A percentile compares a stretch with the other conserved stretches of the same genome.
Conservation (phyloP, 1,140 invertebrate genomes). For the Himalopsyche phryganea region DNA sequence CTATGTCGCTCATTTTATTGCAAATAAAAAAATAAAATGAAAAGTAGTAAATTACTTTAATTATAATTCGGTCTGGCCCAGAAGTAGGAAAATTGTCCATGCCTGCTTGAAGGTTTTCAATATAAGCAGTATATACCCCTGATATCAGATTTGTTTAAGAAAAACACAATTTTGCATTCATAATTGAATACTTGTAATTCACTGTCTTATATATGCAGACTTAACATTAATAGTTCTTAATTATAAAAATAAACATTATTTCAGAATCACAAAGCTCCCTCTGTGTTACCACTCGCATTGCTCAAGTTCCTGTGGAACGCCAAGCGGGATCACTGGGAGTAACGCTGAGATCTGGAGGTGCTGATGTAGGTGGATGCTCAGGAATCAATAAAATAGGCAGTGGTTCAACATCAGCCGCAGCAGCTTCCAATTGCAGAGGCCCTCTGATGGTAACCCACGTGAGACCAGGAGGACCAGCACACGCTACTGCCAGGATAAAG, state of each 20-base stretch:
- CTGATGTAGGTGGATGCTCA: constrained; percentile 44
- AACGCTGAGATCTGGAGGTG: constrained; percentile 77
- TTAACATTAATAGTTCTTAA: too few relatives aligned
- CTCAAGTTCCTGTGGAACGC: constrained; percentile 73
- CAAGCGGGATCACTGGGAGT: constrained; percentile 84
- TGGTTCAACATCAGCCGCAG: constrained; percentile 42
- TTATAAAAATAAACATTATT: not conserved
- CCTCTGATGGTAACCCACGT: constrained; percentile 87
- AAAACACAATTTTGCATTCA: too few relatives aligned
- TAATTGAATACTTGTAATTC: too few relatives aligned
- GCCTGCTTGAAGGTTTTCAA: too few relatives aligned
- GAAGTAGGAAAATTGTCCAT: too few relatives aligned
- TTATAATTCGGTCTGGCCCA: too few relatives aligned
- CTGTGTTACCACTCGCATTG: constrained; percentile 69
- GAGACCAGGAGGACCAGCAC: constrained; percentile 82
- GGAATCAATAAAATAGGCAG: constrained; percentile 42
- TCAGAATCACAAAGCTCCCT: constrained; percentile 61
- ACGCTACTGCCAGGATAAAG: constrained; percentile 72
- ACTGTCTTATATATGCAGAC: too few relatives aligned
- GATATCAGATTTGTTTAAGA: too few relatives aligned
- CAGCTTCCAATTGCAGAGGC: constrained; percentile 40
- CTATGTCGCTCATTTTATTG: too few relatives aligned
- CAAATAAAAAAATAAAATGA: too few relatives aligned
- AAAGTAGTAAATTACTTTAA: too few relatives aligned
- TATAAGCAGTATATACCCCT: too few relatives aligned